Evolutionary conservation across 2,797 vertebrate genomes (phyloP).

Genomic region (Heterohyrax brucei): DNA sequence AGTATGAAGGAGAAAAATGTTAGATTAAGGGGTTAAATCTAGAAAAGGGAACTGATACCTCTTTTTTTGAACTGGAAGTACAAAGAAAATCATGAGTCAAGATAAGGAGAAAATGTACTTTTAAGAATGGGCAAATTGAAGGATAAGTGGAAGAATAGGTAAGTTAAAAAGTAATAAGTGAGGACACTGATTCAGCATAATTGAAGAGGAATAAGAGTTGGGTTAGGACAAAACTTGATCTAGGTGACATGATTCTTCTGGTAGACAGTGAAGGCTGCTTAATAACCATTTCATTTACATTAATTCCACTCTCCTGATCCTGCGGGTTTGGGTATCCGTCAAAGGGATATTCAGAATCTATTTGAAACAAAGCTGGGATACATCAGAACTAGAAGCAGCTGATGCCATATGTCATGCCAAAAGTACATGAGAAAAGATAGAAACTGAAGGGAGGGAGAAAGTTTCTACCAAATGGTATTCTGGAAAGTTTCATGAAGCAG

Average conservation of each 20-base stretch:
- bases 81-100: neutral
- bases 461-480: neutral
- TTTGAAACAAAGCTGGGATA: neutral
- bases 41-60: neutral
- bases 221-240: neutral
- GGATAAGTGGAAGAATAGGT: too few relatives aligned
- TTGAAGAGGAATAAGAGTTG: neutral
- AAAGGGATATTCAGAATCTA: neutral
- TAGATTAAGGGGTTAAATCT: neutral
- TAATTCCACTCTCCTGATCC: neutral
- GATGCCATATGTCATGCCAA: neutral
- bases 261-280: neutral
- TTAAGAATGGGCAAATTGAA: neutral
- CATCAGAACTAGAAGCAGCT: neutral
- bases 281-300: neutral
- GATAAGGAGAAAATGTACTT: neutral
- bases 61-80: neutral
- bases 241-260: neutral
- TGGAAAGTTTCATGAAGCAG: neutral
- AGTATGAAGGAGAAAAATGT: neutral
- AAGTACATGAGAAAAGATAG: neutral
- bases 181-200: neutral
- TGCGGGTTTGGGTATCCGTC: neutral
- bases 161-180: neutral
- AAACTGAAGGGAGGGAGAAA: neutral